Percentiles rank a stretch among this genome's conserved stretches.
Evolutionary conservation across 2,888 invertebrate species (phyloP).

Genomic region (Lathronympha strigana): DNA sequence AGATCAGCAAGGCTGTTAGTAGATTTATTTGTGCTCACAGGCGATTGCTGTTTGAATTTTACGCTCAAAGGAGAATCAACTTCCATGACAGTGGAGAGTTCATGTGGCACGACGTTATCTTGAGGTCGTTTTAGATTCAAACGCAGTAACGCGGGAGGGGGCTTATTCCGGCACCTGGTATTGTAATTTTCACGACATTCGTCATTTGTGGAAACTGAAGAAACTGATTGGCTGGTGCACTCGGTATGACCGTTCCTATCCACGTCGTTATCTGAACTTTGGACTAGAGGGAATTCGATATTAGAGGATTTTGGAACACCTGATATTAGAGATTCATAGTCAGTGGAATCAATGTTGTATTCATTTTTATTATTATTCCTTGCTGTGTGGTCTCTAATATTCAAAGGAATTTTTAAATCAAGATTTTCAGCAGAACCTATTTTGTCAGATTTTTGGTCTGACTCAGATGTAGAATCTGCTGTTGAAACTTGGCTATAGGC

Average conservation of each 20-base stretch:
- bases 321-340: slow-evolving; percentile 60
- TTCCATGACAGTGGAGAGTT: slow-evolving; percentile 87
- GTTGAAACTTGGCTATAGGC: slow-evolving; percentile 72
- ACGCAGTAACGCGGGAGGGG: slow-evolving; percentile 75
- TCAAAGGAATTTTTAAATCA: slow-evolving; percentile 45
- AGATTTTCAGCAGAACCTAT: slow-evolving; percentile 42
- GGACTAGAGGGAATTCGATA: slow-evolving; percentile 47
- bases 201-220: slow-evolving; percentile 12
- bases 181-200: slow-evolving; percentile 13
- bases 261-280: neutral
- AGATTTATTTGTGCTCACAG: slow-evolving; percentile 36
- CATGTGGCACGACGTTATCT: slow-evolving; percentile 78
- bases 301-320: slow-evolving; percentile 67
- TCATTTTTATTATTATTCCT: slow-evolving; percentile 42
- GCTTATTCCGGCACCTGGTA: slow-evolving; percentile 60
- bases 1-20: neutral
- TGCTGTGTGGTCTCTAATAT: slow-evolving; percentile 25
- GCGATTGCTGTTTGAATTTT: slow-evolving; percentile 65
- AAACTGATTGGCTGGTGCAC: neutral
- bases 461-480: slow-evolving; percentile 67
- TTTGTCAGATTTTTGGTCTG: slow-evolving; percentile 62
- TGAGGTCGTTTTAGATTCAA: slow-evolving; percentile 66
- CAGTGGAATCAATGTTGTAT: slow-evolving; percentile 45
- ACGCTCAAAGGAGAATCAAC: slow-evolving; percentile 87
- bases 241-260: slow-evolving; percentile 8